Evolutionary conservation across 2,888 invertebrate species (phyloP), one percentile per base, ranked within the genome.

Genomic region (Trachelus stipa): DNA sequence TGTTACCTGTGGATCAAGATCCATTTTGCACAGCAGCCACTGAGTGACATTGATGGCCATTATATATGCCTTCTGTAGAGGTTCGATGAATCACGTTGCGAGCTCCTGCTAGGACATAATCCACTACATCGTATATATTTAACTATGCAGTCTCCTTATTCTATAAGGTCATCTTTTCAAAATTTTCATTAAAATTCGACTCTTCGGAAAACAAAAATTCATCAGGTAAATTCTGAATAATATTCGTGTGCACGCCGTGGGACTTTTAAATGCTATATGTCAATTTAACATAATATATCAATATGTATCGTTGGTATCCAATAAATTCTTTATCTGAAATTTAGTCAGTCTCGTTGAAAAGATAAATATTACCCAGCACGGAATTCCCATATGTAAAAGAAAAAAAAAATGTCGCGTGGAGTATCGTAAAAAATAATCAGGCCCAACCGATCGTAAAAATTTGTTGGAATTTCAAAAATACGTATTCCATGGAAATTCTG

Each of bases 1-100:
- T 71, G 31, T 71, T 71, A 71, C 71, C 71, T 71, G 11, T 71
- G 71, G 71, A 4, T 71, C 71, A 11, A n/a, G 12, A 33, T 31
- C 71, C 34, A 71, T 71, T 71, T 71, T 71, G 71, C 33, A 71
- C 71, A 56, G 56, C 31, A 34, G 71, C 71, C 71, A 71, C 12
- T 31, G 33, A 33, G 33, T 34, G 71, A 34, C 71, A 34, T 71
- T 71, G 71, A 33, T 15, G 71, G 33, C 71, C 71, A 71, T 71
- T 71, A 71, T 71, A 33, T 23, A 56, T 56, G 56, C 23, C 56
- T 56, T 56, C 56, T 23, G 56, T 23, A 23, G 23, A 37, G 56
- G 9, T 23, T 23, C 56, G 56, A 56, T 56, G 56, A 56, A 56
- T 56, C 56, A 56, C 56, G 23, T 56, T 6, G 23, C 23, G 40